Conservation (phyloP, 2,797 vertebrate genomes). For the Lophius americanus region DNA sequence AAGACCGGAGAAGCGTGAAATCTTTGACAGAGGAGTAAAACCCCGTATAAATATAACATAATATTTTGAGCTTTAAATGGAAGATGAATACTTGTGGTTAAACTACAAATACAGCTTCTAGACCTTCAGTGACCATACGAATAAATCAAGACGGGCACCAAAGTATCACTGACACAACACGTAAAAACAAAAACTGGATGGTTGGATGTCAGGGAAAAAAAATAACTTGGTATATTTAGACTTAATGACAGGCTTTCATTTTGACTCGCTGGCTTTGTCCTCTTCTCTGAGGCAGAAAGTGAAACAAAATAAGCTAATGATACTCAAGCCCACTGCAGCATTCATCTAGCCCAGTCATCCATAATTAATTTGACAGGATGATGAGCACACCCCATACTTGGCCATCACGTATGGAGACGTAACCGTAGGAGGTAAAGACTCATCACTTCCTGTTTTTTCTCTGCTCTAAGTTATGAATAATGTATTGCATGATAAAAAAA, state of each 20-base stretch:
- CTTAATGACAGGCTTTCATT: conserved; percentile 37
- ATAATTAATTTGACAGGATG: conserved; percentile 47
- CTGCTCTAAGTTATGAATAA: no score
- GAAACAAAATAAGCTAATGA: conserved; percentile 50
- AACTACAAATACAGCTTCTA: neutral
- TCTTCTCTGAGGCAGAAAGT: neutral
- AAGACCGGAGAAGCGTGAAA: neutral
- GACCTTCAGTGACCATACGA: neutral
- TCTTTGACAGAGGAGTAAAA: neutral
- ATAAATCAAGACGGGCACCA: neutral
- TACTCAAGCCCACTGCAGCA: conserved; percentile 29
- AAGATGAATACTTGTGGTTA: neutral
- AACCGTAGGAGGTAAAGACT: no score
- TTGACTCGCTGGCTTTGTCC: neutral
- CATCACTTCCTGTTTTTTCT: conserved; percentile 5
- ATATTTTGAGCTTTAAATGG: neutral
- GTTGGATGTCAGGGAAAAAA: neutral
- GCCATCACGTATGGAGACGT: neutral
- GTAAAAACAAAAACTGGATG: neutral
- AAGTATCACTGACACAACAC: neutral
- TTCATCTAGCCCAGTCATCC: conserved; percentile 30
- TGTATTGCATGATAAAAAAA: no score
- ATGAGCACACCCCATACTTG: conserved; percentile 21
- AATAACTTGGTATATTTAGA: conserved; percentile 6
- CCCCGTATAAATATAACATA: no score